Evolutionary conservation across 64 coral and sea anemone genomes (phyloP).

Genomic region (Actinia equina): DNA sequence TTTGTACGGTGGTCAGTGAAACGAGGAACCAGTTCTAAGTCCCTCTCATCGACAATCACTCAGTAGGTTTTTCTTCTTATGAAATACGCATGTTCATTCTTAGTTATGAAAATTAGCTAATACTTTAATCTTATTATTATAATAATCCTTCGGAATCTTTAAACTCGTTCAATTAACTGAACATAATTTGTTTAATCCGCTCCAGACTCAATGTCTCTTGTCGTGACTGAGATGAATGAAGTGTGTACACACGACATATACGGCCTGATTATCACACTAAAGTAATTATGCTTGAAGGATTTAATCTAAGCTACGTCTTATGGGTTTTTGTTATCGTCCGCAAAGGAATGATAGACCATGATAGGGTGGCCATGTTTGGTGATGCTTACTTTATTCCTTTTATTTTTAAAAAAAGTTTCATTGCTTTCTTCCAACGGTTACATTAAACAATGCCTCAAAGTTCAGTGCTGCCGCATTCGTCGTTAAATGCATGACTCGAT

Average conservation of each 20-base stretch:
- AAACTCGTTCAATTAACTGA: slow-evolving; percentile 1
- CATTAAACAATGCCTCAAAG: too few relatives aligned
- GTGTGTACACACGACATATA: slow-evolving; percentile 10
- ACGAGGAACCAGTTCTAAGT: not conserved
- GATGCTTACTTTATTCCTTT: too few relatives aligned
- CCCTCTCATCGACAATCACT: not conserved
- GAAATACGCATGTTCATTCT: not conserved
- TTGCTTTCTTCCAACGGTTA: too few relatives aligned
- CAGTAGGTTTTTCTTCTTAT: not conserved
- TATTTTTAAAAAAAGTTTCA: too few relatives aligned
- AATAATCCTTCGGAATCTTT: not conserved
- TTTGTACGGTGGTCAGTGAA: not conserved
- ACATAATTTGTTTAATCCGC: not conserved
- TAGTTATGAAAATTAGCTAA: not conserved
- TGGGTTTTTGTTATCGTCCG: not conserved
- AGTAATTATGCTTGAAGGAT: not conserved
- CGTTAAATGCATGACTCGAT: too few relatives aligned
- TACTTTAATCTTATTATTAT: slow-evolving; percentile 11
- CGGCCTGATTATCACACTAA: not conserved
- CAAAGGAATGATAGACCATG: too few relatives aligned
- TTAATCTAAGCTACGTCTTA: not conserved
- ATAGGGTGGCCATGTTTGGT: not conserved
- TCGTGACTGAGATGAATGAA: slow-evolving; percentile 15
- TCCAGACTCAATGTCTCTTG: slow-evolving; percentile 16
- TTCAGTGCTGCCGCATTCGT: too few relatives aligned